phyloP scores from a whole-genome alignment of 2,797 vertebrate genomes.

The Peromyscus melanophrys region DNA sequence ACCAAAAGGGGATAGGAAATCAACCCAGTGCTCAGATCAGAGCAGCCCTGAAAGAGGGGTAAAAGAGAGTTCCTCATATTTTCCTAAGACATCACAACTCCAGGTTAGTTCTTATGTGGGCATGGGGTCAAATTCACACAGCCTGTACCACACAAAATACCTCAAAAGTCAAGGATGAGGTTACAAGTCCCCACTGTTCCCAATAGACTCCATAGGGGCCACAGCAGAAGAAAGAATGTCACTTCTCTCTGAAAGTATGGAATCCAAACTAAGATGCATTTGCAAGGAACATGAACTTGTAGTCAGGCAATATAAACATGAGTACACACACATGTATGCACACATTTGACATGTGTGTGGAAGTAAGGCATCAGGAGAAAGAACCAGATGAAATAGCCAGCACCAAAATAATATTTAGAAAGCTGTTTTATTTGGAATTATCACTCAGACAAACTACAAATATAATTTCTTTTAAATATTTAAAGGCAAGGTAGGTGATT shows the following conservation, averaged over 20 bases:
- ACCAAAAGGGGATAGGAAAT: neutral
- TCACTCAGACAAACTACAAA: constrained; percentile 31
- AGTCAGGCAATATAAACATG: neutral
- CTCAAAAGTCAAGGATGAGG: neutral
- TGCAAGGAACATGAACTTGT: constrained; percentile 9
- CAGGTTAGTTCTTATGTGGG: neutral
- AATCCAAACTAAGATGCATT: constrained; percentile 1
- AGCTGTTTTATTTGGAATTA: constrained; percentile 41
- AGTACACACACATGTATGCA: neutral
- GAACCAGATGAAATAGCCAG: neutral
- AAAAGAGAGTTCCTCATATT: neutral
- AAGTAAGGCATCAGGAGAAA: neutral
- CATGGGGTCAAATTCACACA: neutral
- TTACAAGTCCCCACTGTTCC: neutral
- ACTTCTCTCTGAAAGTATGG: neutral
- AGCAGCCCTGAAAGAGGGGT: neutral
- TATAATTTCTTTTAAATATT: constrained; percentile 7
- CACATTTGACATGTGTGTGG: neutral
- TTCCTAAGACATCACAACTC: neutral
- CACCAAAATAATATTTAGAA: neutral
- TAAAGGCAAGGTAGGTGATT: constrained; percentile 44
- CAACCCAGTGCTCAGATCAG: neutral
- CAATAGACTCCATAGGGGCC: neutral
- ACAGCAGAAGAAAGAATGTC: neutral
- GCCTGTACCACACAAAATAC: neutral